A percentile compares a stretch with the other conserved stretches of the same genome.
Evolutionary conservation across 2,797 vertebrate genomes (phyloP).

Genomic region (Esox lucius): DNA sequence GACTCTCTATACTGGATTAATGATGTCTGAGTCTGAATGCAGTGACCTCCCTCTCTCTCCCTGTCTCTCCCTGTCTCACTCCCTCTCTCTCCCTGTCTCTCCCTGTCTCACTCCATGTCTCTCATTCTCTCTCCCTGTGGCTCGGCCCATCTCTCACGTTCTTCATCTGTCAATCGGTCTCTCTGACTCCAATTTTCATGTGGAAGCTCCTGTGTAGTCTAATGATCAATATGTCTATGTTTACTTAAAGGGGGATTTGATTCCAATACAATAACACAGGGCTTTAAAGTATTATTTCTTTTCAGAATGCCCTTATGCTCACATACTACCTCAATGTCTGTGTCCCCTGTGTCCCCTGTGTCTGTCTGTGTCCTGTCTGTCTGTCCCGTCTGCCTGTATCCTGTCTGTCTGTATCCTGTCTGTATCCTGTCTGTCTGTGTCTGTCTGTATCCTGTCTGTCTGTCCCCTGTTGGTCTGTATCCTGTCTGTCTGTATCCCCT

Average conservation of each 20-base stretch:
- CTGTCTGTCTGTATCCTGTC: too few relatives aligned
- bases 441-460: background rate
- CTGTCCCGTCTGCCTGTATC: too few relatives aligned
- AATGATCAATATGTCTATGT: conserved; percentile 70
- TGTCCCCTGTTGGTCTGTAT: too few relatives aligned
- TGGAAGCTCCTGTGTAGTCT: conserved; percentile 63
- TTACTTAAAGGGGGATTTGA: conserved; percentile 73
- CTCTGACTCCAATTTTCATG: conserved; percentile 35
- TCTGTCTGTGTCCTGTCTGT: too few relatives aligned
- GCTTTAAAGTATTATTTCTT: conserved; percentile 64
- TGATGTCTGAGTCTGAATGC: conserved; percentile 66
- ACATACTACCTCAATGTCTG: background rate
- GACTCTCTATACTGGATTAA: conserved; percentile 72
- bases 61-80: conserved; percentile 4
- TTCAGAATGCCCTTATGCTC: conserved; percentile 47
- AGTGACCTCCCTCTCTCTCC: conserved; percentile 40
- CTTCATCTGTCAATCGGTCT: background rate
- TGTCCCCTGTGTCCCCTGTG: background rate
- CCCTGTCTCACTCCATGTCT: conserved; percentile 28
- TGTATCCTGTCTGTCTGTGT: background rate
- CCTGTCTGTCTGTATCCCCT: too few relatives aligned
- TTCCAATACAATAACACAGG: conserved; percentile 67
- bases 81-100: conserved; percentile 24
- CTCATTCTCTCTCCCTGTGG: background rate
- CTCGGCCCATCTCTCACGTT: background rate